Base-by-base conservation (phyloP, 2,888 invertebrate genomes). In the Lepetodrilus schrolli region DNA sequence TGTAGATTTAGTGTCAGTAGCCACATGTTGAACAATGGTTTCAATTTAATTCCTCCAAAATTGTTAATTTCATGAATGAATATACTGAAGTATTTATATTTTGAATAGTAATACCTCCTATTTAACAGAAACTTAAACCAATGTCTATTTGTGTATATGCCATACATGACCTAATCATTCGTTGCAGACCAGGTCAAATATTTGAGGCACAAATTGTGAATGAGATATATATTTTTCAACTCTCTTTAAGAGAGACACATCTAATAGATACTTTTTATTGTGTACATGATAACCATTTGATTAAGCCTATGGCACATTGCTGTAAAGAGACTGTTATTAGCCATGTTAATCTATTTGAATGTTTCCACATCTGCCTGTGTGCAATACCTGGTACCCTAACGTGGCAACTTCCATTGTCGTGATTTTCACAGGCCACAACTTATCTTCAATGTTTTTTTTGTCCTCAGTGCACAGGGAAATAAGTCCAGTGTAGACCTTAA, bases 401-500 rank as follows among this genome's bases (percentile, higher is more conserved):
- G 43, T 43, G 43, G 43, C 17, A 10, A 43, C 7, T 43, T 17
- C n/a, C n/a, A 17, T 13, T 43, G 43, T 43, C 43, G 17, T 43
- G 43, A 17, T 13, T n/a, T 43, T 43, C 43, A 17, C 43, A 13
- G 17, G 13, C 43, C 43, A 43, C 58, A 30, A 23, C 34, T 17
- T 58, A 58, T 43, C 47, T 68, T 30, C 58, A 58, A 47, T 43
- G 68, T 47, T 68, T 65, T 20, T 26, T 65, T 17, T 43, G 23
- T 13, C 30, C 30, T 58, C 26, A 23, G 47, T 68, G 68, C 68
- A 68, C 68, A 47, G 68, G 43, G 30, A n/a, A 26, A 21, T 26
- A 68, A 58, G 47, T 68, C 68, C 68, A 68, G 43, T 68, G 68
- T 68, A 68, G 68, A 68, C 43, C 66, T 47, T 68, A 68, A 68